phyloP scores from a whole-genome alignment of 1,140 invertebrate species.

The Octopus sinensis region DNA sequence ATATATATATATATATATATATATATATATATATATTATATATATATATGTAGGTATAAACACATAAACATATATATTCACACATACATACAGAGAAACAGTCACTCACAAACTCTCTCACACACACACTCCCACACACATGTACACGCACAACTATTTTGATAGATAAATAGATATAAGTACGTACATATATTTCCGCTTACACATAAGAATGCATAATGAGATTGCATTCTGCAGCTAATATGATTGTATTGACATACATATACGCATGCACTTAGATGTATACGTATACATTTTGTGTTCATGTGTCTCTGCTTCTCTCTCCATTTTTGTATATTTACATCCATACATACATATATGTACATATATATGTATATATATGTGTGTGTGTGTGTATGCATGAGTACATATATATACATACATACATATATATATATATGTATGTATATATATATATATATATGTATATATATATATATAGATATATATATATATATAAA shows the following conservation, averaged over 20 bases:
- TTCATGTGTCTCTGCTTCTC: background rate
- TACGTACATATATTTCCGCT: background rate
- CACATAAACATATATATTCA: too few species aligned
- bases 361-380: background rate
- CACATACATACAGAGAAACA: too few species aligned
- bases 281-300: background rate
- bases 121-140: background rate
- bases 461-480: background rate
- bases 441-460: background rate
- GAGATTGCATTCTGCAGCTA: too few species aligned
- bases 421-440: background rate
- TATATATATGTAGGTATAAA: too few species aligned
- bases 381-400: background rate
- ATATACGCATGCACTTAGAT: too few species aligned
- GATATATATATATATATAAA: background rate
- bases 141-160: background rate
- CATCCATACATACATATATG: background rate
- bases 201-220: too few species aligned
- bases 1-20: conserved; percentile 5
- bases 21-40: background rate
- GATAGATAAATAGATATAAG: background rate
- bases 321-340: background rate
- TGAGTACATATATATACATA: background rate
- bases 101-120: too few species aligned
- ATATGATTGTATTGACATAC: too few species aligned